Base-by-base conservation (phyloP, 1,140 invertebrate genomes). In the Pentalonia nigronervosa region DNA sequence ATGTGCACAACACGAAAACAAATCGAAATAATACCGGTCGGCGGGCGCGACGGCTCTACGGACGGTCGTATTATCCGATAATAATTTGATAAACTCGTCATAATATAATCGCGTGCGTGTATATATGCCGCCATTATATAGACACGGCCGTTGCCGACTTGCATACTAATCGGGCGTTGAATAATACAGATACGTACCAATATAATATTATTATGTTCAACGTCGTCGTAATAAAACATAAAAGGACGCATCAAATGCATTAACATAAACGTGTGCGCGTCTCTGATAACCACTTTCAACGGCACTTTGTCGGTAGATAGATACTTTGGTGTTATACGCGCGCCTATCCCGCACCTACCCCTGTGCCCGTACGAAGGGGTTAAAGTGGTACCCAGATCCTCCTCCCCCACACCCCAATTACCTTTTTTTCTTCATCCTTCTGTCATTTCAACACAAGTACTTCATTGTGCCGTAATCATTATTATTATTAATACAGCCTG, bases 51-150 rank as follows among this genome's bases (percentile, higher is more conserved):
- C 11, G 60, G n/a, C 30, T 34, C 14, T 6, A 14, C 30, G 60
- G 30, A 76, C 9, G 30, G 56, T 60, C 9, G 17, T 76, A 14
- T 14, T 67, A n/a, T 20, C n/a, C 30, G 60, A 17, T 34, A n/a
- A n/a, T 34, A n/a, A n/a, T 76, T 76, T 76, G n/a, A 76, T 76
- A 76, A 76, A 76, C n/a, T 76, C 60, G 17, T 76, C 60, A 76
- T n/a, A 67, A 30, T 17, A 41, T 41, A 67, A 30, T 17, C 30
- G 30, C 7, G 60, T 17, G 60, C 30, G 4, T n/a, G 60, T 67
- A 34, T 76, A 53, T 76, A 76, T 76, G 41, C 4, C 41, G 41
- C 60, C 17, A 76, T 34, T 76, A 76, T 76, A 67, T 17, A 76
- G n/a, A n/a, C 60, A 34, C 60, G 60, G n/a, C 30, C n/a, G 60